These are phyloP conservation scores for Coleophora deauratella DNA, from an alignment of 2,888 invertebrate species.

Conservation along the genomic window DNA sequence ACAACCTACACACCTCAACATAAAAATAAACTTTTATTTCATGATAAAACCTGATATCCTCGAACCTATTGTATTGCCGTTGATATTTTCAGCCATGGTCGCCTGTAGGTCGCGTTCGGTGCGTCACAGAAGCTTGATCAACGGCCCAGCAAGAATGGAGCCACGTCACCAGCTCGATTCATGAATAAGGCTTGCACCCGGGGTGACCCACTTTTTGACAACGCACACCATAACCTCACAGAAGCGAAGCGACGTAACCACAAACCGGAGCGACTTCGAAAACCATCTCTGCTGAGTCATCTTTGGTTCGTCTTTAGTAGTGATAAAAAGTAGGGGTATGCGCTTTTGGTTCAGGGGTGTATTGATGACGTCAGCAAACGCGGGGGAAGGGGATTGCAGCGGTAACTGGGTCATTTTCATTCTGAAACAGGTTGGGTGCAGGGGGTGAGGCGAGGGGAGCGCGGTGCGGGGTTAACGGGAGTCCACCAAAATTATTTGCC, in stretches of 20 bases:
- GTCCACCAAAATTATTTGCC: slow-evolving; percentile 29
- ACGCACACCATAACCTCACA: slow-evolving; percentile 25
- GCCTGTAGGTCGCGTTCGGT: slow-evolving; percentile 8
- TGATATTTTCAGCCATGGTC: background rate
- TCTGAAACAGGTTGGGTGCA: slow-evolving; percentile 71
- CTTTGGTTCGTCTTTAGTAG: background rate
- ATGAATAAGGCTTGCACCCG: slow-evolving; percentile 78
- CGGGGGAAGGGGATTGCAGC: slow-evolving; percentile 53
- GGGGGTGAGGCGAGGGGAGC: slow-evolving; percentile 30
- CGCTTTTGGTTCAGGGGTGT: slow-evolving; percentile 6
- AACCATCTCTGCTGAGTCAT: background rate
- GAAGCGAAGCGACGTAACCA: slow-evolving; percentile 28
- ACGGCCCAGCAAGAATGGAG: slow-evolving; percentile 59
- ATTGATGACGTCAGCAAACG: slow-evolving; percentile 73
- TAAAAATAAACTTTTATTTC: background rate
- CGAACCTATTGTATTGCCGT: background rate
- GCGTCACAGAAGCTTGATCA: slow-evolving; percentile 42
- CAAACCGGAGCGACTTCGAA: slow-evolving; percentile 5
- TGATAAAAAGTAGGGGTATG: slow-evolving; percentile 4
- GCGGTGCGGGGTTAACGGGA: slow-evolving; percentile 17
- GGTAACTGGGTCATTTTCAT: slow-evolving; percentile 78
- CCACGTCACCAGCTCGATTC: slow-evolving; percentile 65
- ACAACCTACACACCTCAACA: no score
- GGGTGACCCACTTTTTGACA: slow-evolving; percentile 79
- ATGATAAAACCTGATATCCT: background rate